phyloP scores from a whole-genome alignment of 2,113 vertebrate genomes.

The Monopterus albus region DNA sequence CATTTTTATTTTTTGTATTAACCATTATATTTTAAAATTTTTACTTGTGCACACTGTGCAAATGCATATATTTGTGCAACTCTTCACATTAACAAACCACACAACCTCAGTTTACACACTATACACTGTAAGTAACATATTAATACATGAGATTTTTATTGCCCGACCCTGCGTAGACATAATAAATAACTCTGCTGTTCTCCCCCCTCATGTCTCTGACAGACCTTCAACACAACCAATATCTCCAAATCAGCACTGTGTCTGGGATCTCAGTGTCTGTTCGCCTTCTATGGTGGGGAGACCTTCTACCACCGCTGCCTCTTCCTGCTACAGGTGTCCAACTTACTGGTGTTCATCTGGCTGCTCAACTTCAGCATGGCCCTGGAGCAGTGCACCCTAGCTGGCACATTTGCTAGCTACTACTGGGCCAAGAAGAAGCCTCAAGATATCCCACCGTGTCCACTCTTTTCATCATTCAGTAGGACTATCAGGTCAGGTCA shows the following conservation, averaged over 20 bases:
- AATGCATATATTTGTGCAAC: too few species aligned
- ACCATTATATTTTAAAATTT: too few species aligned
- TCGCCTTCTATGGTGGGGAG: slow-evolving; percentile 91
- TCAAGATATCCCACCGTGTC: slow-evolving; percentile 87
- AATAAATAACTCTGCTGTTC: too few species aligned
- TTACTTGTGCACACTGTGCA: too few species aligned
- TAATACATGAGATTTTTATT: too few species aligned
- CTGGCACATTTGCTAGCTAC: slow-evolving; percentile 91
- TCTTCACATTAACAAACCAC: too few species aligned
- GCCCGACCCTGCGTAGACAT: too few species aligned
- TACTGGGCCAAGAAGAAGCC: slow-evolving; percentile 93
- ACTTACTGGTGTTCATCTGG: slow-evolving; percentile 92
- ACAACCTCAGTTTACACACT: too few species aligned
- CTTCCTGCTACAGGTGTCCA: slow-evolving; percentile 88
- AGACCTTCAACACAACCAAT: slow-evolving; percentile 87
- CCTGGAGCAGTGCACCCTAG: slow-evolving; percentile 90
- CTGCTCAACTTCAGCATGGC: slow-evolving; percentile 91
- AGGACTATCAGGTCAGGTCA: slow-evolving; percentile 85
- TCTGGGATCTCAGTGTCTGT: slow-evolving; percentile 86
- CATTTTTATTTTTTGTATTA: too few species aligned
- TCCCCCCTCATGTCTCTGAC: neutral
- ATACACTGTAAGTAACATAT: too few species aligned
- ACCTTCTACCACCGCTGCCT: slow-evolving; percentile 87
- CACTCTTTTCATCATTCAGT: slow-evolving; percentile 87
- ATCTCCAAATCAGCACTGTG: slow-evolving; percentile 80